Evolutionary conservation across 1,140 invertebrate genomes (phyloP), one percentile per base, ranked within the genome.

Genomic region (Pseudoatta argentina): DNA sequence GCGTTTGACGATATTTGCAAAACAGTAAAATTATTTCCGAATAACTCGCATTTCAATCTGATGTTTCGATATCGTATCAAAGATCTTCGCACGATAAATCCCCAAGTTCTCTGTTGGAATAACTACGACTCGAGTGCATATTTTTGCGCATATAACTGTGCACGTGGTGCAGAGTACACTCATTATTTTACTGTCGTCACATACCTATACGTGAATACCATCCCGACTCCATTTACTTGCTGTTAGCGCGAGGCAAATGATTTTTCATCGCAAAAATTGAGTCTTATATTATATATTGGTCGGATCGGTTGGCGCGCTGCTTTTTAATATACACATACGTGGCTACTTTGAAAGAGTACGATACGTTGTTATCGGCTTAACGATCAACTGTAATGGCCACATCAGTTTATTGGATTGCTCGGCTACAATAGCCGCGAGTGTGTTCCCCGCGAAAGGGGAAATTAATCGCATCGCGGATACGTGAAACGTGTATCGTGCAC

Each of bases 351-450:
- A 86, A 76, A 86, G 63, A 85, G 48, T 51, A 24, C 39, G 55
- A 44, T 24, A 59, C n/a, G 55, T 39, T 48, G 87, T 90, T 85
- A 79, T 87, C 61, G 61, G 78, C n/a, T 85, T 75, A 78, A 87
- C 78, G 67, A 85, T 89, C 76, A 90, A 83, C 67, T 79, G 86
- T 77, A 89, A 89, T 86, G 57, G 76, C 39, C 85, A 72, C 71
- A 83, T 89, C 88, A 59, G 69, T 88, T 89, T 78, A 79, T 89
- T 75, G 85, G 76, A 72, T 44, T 78, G 82, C 55, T 8, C 69
- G 67, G 66, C 73, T 86, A 87, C 88, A 85, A 82, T 86, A 86
- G 63, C 69, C 71, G n/a, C 87, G 72, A 55, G 85, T 75, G 57
- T 14, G 21, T 5, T 55, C 27, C 44, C 18, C 75, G 24, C 44